Evolutionary conservation across 2,113 vertebrate genomes (phyloP).

Genomic region (Euleptes europaea): DNA sequence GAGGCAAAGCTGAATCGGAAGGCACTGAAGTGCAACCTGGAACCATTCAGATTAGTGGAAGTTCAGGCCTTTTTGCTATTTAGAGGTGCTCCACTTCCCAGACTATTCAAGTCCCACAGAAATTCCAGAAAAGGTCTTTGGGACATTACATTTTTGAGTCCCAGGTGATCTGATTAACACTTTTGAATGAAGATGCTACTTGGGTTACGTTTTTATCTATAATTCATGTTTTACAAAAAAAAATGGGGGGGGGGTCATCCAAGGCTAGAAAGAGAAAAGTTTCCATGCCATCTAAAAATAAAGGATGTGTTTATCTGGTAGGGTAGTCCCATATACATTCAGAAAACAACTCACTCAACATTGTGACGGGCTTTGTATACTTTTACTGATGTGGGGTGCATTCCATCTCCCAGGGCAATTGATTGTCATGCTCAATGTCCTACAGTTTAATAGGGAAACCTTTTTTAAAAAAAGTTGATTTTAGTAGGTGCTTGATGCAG

Average conservation of each 20-base stretch:
- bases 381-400: not conserved
- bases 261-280: not conserved
- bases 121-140: not conserved
- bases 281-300: not conserved
- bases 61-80: not conserved
- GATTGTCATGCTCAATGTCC: not conserved
- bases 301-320: conserved; percentile 23
- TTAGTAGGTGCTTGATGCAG: not conserved
- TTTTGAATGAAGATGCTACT: not conserved
- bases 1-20: not conserved
- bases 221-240: not conserved
- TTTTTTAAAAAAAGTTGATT: not conserved
- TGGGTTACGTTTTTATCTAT: not conserved
- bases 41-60: not conserved
- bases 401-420: not conserved
- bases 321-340: not conserved
- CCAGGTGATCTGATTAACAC: not conserved
- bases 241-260: not conserved
- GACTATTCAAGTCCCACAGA: not conserved
- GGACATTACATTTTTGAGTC: not conserved
- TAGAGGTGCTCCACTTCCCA: not conserved
- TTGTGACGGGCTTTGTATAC: conserved; percentile 7
- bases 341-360: not conserved
- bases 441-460: not conserved
- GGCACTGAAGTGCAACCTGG: not conserved